Evolutionary conservation across 2,797 vertebrate genomes (phyloP).

Genomic region (Spea hammondii): DNA sequence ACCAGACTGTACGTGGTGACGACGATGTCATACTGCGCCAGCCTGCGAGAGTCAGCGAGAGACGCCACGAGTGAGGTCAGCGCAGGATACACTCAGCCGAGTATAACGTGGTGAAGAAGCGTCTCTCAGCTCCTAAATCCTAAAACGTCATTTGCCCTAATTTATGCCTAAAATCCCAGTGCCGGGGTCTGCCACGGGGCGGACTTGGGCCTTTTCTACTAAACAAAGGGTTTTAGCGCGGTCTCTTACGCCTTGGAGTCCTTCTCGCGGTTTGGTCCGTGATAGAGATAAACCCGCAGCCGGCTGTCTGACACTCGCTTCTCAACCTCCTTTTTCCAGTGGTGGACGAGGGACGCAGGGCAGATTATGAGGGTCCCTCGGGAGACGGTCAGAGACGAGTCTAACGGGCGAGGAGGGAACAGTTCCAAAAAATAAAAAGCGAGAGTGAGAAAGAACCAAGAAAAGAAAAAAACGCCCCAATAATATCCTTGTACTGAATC

Average conservation of each 20-base stretch:
- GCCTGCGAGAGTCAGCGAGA: slow-evolving; percentile 61
- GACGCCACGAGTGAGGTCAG: neutral
- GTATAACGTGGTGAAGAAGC: too few relatives aligned
- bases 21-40: slow-evolving; percentile 85
- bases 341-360: slow-evolving; percentile 91
- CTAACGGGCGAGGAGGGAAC: slow-evolving; percentile 59
- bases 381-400: slow-evolving; percentile 69
- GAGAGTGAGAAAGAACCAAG: too few relatives aligned
- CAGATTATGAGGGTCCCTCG: slow-evolving; percentile 84
- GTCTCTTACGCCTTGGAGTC: slow-evolving; percentile 72
- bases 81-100: too few relatives aligned
- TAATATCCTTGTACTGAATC: too few relatives aligned
- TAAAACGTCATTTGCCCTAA: too few relatives aligned
- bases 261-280: slow-evolving; percentile 79
- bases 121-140: too few relatives aligned
- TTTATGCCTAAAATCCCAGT: too few relatives aligned
- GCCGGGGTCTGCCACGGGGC: too few relatives aligned
- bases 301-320: slow-evolving; percentile 67
- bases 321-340: slow-evolving; percentile 93
- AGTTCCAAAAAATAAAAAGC: too few relatives aligned
- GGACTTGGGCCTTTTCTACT: too few relatives aligned
- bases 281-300: slow-evolving; percentile 84
- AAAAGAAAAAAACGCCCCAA: too few relatives aligned
- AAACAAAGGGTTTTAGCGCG: too few relatives aligned
- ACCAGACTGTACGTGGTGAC: slow-evolving; percentile 91